Percentiles rank a stretch among this genome's conserved stretches.
These are phyloP conservation scores for Myanophis thanlyinensis DNA, from an alignment of 2,113 vertebrate species.

Conservation along the genomic window DNA sequence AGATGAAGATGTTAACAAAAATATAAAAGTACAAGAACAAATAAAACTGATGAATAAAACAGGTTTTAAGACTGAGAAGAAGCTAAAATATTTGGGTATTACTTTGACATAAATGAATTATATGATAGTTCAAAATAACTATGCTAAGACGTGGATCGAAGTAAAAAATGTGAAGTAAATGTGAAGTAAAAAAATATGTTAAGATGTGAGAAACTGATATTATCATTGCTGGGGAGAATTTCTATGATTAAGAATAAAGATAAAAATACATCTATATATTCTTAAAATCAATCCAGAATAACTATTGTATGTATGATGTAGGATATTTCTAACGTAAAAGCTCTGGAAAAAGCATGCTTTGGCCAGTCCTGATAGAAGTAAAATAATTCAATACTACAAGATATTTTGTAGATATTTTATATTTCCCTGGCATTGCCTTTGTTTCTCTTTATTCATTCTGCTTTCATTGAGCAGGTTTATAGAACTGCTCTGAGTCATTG, in stretches of 20 bases:
- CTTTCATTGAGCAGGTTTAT: neutral
- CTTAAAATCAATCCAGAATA: neutral
- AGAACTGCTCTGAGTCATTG: neutral
- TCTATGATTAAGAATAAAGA: neutral
- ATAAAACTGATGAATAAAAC: neutral
- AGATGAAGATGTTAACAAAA: neutral
- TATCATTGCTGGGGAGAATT: neutral
- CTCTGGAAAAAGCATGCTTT: neutral
- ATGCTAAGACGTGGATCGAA: neutral
- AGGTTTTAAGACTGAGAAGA: neutral
- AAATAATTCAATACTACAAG: neutral
- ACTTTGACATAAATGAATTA: neutral
- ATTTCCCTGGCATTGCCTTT: neutral
- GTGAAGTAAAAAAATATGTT: neutral
- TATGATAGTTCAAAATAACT: neutral
- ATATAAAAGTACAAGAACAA: neutral
- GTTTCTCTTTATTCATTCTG: neutral
- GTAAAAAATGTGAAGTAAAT: no score
- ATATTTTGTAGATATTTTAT: neutral
- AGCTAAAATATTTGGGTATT: neutral
- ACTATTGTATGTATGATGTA: neutral
- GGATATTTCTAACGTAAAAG: neutral
- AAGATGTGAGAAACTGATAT: neutral
- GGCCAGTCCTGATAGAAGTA: neutral
- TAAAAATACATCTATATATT: neutral